Conservation (phyloP, 1,140 invertebrate genomes). For the Calephelis virginiensis region DNA sequence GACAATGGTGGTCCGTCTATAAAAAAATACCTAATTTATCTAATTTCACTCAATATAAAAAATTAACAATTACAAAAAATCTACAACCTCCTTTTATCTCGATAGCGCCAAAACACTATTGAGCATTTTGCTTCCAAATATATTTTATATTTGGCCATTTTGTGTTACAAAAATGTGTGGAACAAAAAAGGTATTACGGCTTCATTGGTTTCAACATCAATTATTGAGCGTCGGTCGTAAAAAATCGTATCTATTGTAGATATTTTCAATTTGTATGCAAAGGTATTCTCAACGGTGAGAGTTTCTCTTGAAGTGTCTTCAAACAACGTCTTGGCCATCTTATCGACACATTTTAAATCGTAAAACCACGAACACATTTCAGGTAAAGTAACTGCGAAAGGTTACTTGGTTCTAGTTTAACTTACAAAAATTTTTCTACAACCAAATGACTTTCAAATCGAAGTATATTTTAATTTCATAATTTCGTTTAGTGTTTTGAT, state of each 20-base stretch:
- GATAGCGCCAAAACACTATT: not conserved
- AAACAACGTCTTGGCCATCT: not conserved
- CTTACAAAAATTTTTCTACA: no score
- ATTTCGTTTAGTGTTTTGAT: no score
- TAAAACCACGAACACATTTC: no score
- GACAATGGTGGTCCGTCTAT: no score
- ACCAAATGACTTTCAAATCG: no score
- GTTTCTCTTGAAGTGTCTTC: slow-evolving; percentile 6
- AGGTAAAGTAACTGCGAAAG: no score
- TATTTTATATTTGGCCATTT: not conserved
- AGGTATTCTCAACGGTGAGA: not conserved
- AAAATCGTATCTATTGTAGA: not conserved
- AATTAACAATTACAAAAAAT: no score
- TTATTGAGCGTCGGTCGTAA: slow-evolving; percentile 7
- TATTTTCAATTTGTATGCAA: slow-evolving; percentile 13
- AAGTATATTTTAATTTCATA: no score
- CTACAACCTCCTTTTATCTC: no score
- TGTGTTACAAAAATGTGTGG: not conserved
- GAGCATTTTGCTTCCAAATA: not conserved
- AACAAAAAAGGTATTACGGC: slow-evolving; percentile 3
- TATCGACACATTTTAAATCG: not conserved
- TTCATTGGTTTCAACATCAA: slow-evolving; percentile 4
- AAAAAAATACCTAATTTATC: no score
- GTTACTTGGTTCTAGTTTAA: no score
- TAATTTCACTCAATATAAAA: no score